Evolutionary conservation across 1,140 invertebrate genomes (phyloP).

Genomic region (Metaphire vulgaris): DNA sequence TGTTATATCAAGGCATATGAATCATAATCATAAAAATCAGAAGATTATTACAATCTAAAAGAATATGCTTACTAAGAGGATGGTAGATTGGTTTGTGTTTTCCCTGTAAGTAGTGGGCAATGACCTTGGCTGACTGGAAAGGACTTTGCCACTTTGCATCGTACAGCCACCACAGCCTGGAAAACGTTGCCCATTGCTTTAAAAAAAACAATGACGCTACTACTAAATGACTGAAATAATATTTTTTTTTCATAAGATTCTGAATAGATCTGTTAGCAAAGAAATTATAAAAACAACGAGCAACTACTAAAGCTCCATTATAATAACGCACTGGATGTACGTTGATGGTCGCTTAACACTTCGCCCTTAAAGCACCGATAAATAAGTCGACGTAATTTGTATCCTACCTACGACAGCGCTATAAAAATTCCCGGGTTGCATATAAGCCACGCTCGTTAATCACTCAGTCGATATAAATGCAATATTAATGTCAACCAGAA

Average conservation of each 20-base stretch:
- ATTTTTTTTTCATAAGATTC: neutral
- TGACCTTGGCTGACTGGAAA: conserved; percentile 66
- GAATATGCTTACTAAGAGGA: conserved; percentile 62
- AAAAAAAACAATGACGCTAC: conserved; percentile 41
- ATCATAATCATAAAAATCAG: too few relatives aligned
- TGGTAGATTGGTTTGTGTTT: conserved; percentile 87
- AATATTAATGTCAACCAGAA: too few relatives aligned
- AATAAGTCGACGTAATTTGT: neutral
- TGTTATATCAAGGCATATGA: too few relatives aligned
- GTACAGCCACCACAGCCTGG: conserved; percentile 83
- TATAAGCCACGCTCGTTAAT: too few relatives aligned
- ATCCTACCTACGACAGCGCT: neutral
- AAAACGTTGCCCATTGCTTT: conserved; percentile 93
- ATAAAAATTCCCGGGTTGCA: neutral
- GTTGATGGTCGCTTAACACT: too few relatives aligned
- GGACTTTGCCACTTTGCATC: conserved; percentile 95
- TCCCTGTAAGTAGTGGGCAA: conserved; percentile 75
- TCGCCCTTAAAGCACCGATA: too few relatives aligned
- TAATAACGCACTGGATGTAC: too few relatives aligned
- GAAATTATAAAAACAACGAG: neutral
- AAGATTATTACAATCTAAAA: too few relatives aligned
- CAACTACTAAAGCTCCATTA: neutral
- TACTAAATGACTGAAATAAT: too few relatives aligned
- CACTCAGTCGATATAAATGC: too few relatives aligned
- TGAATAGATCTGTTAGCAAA: neutral